Evolutionary conservation across 2,888 invertebrate species (phyloP).

Genomic region (Chymomyza caudatula): DNA sequence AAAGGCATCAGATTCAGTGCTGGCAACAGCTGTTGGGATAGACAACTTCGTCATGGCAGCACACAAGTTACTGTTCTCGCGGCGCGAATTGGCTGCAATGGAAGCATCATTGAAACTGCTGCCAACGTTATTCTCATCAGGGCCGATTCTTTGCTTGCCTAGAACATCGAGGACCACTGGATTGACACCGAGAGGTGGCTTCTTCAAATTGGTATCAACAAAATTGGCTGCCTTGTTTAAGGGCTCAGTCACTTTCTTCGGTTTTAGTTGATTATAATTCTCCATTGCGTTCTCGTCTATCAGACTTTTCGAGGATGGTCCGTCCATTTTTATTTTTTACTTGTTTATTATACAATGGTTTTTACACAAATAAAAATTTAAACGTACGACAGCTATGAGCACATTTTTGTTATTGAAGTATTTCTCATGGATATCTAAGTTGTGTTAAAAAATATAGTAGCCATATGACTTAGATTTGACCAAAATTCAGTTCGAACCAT

Average conservation of each 20-base stretch:
- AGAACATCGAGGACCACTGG: conserved; percentile 9
- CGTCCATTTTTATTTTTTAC: conserved; percentile 67
- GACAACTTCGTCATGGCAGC: conserved; percentile 66
- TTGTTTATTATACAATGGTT: too few species aligned
- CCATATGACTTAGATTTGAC: too few species aligned
- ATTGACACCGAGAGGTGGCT: conserved; percentile 45
- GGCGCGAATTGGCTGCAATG: conserved; percentile 52
- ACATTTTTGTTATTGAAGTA: not conserved
- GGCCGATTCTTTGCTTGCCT: conserved; percentile 31
- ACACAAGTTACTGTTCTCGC: conserved; percentile 76
- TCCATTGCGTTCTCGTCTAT: conserved; percentile 73
- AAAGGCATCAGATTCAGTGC: conserved; percentile 1
- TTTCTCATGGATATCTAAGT: not conserved
- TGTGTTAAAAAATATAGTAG: too few species aligned
- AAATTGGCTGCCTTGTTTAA: conserved; percentile 73
- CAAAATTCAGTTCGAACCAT: too few species aligned
- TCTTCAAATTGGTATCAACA: conserved; percentile 77
- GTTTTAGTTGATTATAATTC: conserved; percentile 62
- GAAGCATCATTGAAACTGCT: not conserved
- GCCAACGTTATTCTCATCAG: conserved; percentile 35
- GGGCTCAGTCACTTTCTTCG: conserved; percentile 69
- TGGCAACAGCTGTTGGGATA: conserved; percentile 7
- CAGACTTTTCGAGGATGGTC: conserved; percentile 51
- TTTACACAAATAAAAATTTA: not conserved
- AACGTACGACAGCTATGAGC: conserved; percentile 7